phyloP scores from a whole-genome alignment of 2,797 vertebrate species.

The Helarctos malayanus region DNA sequence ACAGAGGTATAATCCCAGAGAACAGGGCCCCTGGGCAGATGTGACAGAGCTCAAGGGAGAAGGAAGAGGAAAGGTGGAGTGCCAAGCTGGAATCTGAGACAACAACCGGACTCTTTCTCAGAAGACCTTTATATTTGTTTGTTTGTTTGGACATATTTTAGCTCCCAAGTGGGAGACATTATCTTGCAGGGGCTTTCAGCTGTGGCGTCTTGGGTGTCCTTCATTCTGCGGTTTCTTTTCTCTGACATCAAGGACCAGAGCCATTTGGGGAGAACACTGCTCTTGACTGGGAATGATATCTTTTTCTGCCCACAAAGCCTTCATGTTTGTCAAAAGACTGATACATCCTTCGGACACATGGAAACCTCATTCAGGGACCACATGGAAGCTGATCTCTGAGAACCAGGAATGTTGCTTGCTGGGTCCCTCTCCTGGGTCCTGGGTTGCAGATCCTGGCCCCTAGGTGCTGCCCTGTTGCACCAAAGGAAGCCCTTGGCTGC shows the following conservation, averaged over 20 bases:
- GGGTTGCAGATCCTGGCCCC: neutral
- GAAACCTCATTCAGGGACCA: neutral
- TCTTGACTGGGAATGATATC: neutral
- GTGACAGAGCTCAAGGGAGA: neutral
- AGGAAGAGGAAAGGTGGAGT: neutral
- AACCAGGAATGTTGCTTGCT: neutral
- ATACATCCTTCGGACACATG: neutral
- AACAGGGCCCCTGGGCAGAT: neutral
- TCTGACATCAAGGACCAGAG: slow-evolving; percentile 32
- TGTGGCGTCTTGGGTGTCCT: neutral
- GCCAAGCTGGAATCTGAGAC: neutral
- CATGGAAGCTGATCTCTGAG: slow-evolving; percentile 38
- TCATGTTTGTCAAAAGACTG: slow-evolving; percentile 46
- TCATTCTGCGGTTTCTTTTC: slow-evolving; percentile 27
- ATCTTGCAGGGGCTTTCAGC: neutral
- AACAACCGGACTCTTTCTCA: slow-evolving; percentile 30
- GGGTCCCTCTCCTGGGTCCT: neutral
- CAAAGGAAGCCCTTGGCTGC: slow-evolving; percentile 69
- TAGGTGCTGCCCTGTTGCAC: neutral
- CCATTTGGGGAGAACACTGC: neutral
- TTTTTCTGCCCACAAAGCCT: neutral
- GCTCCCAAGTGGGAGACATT: neutral
- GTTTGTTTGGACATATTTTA: slow-evolving; percentile 17
- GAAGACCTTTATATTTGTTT: neutral
- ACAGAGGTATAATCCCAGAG: neutral